Base-by-base conservation (phyloP, 2,113 vertebrate species). In the Zingel zingel region DNA sequence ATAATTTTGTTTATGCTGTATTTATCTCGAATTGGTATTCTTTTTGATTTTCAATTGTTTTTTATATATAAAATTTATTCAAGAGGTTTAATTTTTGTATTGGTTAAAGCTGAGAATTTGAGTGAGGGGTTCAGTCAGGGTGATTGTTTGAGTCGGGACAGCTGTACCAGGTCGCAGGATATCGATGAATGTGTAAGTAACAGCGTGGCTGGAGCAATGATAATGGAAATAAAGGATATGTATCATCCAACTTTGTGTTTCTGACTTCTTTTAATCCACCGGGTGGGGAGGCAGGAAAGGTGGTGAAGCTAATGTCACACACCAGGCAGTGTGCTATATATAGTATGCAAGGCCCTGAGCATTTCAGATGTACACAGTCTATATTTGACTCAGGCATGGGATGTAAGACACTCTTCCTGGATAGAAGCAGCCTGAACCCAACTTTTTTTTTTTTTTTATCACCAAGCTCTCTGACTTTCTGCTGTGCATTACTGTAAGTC, bases 61-160 rank as follows among this genome's bases (percentile, higher is more conserved):
- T 89, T 83, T 88, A 75, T 92, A 91, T 82, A 85, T 93, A 88
- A 79, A 48, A 93, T 94, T 91, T 92, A 91, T 91, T 94, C 82
- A 88, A 94, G 92, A 95, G 83, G 90, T 93, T 95, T 95, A 94
- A 93, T 94, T 43, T 95, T 95, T 95, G 91, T 95, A 94, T 95
- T 83, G 89, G 93, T 93, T 91, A 59, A 83, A 58, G 87, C 81
- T 85, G 92, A 92, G 89, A 92, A 82, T 89, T 82, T 66, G 89
- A 86, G 69, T 45, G 88, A 91, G 77, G 89, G 87, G 87, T 86
- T 88, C 84, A 79, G 91, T 89, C 70, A 79, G 90, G 86, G 66
- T 45, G 85, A 87, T 82, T 84, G 89, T 91, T 93, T 94, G 88
- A 89, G 92, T 88, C 83, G 56, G 83, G 79, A 83, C 80, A 79